Percentiles rank a stretch among this genome's conserved stretches.
Conservation (phyloP, 2,888 invertebrate genomes). For the Cephalotes varians region DNA sequence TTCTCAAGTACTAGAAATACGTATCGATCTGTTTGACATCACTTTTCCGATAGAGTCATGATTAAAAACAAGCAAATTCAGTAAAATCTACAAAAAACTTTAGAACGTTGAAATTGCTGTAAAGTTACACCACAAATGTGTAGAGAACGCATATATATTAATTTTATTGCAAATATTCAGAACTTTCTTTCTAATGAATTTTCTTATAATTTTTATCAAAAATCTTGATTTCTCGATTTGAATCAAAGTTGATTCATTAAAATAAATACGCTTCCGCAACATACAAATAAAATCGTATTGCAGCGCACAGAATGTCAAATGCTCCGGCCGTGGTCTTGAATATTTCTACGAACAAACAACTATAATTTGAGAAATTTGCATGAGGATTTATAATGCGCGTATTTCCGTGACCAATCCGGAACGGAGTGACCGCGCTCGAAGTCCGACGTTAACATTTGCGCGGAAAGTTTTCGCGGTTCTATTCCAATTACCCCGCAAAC, state of each 20-base stretch:
- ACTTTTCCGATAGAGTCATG: not conserved
- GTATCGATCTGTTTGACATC: not conserved
- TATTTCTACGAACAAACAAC: conserved; percentile 38
- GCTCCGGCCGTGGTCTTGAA: not conserved
- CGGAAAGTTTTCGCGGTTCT: conserved; percentile 52
- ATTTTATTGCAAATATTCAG: not conserved
- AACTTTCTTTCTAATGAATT: not conserved
- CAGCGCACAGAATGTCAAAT: not conserved
- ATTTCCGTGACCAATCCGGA: conserved; percentile 26
- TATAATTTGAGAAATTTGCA: conserved; percentile 50
- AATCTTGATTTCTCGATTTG: not conserved
- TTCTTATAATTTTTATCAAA: not conserved
- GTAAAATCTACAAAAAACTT: not conserved
- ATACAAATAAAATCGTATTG: not conserved
- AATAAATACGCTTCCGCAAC: not conserved
- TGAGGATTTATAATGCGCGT: conserved; percentile 36
- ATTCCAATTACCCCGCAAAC: conserved; percentile 54
- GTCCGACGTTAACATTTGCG: conserved; percentile 47
- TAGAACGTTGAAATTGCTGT: not conserved
- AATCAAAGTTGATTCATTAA: not conserved
- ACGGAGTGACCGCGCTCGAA: conserved; percentile 25
- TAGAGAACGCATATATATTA: not conserved
- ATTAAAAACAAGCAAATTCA: not conserved
- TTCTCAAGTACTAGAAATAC: not conserved
- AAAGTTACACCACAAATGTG: not conserved